A percentile compares a stretch with the other conserved stretches of the same genome.
These are phyloP conservation scores for Myanophis thanlyinensis DNA, from an alignment of 2,113 vertebrate species.

Conservation along the genomic window DNA sequence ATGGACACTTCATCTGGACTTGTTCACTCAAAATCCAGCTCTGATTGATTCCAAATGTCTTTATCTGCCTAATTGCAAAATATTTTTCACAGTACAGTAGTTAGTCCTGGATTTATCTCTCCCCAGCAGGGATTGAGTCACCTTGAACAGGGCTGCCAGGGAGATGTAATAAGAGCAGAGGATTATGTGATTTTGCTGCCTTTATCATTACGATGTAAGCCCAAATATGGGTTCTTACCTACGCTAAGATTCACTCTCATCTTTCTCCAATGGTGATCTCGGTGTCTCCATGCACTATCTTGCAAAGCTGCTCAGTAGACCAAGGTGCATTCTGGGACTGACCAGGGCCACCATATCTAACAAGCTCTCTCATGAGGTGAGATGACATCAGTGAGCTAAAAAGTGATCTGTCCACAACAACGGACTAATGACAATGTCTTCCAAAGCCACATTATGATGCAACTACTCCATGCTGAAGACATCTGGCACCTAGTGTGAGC, in stretches of 20 bases:
- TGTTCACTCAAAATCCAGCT: neutral
- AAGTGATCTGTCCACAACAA: neutral
- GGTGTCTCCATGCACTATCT: neutral
- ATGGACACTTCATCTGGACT: neutral
- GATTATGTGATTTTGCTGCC: neutral
- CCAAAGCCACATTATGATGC: neutral
- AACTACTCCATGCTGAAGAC: neutral
- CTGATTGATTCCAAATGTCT: neutral
- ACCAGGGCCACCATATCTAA: neutral
- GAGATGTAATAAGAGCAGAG: neutral
- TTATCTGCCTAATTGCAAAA: neutral
- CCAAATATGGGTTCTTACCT: neutral
- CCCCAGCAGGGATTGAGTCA: neutral
- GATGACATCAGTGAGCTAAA: neutral
- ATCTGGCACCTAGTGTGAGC: neutral
- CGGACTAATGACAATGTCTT: neutral
- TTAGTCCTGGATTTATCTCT: neutral
- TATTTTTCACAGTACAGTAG: neutral
- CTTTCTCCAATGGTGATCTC: neutral
- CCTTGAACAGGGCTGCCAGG: neutral
- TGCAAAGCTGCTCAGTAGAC: neutral
- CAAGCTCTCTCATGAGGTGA: neutral
- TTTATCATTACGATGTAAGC: neutral
- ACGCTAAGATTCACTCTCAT: neutral
- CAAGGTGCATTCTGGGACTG: neutral